Base-by-base conservation (phyloP, 2,888 invertebrate genomes). In the Cheilosia scutellata region DNA sequence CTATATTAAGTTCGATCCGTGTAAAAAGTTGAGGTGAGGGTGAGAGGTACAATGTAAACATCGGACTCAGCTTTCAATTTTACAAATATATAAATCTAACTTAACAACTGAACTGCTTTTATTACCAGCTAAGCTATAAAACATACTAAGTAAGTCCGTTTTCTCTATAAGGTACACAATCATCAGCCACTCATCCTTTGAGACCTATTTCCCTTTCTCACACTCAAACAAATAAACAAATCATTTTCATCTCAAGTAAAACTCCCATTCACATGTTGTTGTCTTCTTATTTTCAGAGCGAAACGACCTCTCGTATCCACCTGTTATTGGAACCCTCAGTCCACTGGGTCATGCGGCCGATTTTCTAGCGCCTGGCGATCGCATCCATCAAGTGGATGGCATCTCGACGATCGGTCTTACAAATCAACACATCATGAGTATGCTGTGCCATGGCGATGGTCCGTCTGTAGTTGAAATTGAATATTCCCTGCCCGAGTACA, bases 381-480 rank as follows among this genome's bases (percentile, higher is more conserved):
- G 95, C 88, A 95, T 97, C 87, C 94, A 96, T 91, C 95, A 96
- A 90, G 95, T 97, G 89, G 97, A 97, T 92, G 96, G 96, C 27
- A 96, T 96, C 88, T 95, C 95, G 66, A 96, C 96, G 0, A 94
- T 95, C 11, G 94, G 95, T 72, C 94, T 97, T 89, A 95, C 95
- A 78, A 96, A 96, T 90, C 96, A 96, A 88, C 96, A 97, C 90
- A 96, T 97, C 40, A 94, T 96, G 88, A 92, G 89, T 83, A 94
- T 95, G 88, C 92, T 97, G 88, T 95, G 96, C 90, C 95, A 95
- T 92, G 95, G 90, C 79, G 95, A 95, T 87, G 95, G 95, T 82
- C 94, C 95, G 71, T 96, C 97, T 7, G 94, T 95, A n/a, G 93
- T 97, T 89, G 97, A 97, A 93, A 95, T 97, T 87, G 96, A 97